Evolutionary conservation across 2,888 invertebrate species (phyloP).

Genomic region (Bhutanitis thaidina): DNA sequence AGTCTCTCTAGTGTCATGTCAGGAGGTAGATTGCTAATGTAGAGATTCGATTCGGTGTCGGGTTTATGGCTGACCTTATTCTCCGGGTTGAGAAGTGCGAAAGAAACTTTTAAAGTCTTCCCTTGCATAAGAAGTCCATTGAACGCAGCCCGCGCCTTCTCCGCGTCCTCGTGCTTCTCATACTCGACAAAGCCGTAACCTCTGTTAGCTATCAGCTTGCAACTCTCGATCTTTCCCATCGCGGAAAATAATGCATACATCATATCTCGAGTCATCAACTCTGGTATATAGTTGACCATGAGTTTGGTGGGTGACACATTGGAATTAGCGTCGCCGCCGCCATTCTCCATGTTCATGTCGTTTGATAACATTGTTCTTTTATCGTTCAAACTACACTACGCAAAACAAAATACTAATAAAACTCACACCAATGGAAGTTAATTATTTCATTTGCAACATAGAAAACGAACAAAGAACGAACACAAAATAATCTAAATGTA

Average conservation of each 20-base stretch:
- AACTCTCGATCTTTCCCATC: slow-evolving; percentile 76
- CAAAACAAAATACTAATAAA: slow-evolving; percentile 64
- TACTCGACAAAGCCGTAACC: slow-evolving; percentile 77
- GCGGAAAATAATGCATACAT: slow-evolving; percentile 78
- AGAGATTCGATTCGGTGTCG: slow-evolving; percentile 74
- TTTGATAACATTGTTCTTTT: slow-evolving; percentile 67
- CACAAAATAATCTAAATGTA: slow-evolving; percentile 65
- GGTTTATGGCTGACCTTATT: slow-evolving; percentile 75
- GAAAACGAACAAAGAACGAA: slow-evolving; percentile 70
- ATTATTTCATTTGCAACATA: slow-evolving; percentile 72
- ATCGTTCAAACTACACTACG: slow-evolving; percentile 70
- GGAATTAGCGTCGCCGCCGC: slow-evolving; percentile 76
- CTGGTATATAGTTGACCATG: slow-evolving; percentile 79
- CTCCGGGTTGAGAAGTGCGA: slow-evolving; percentile 75
- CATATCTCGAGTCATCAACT: slow-evolving; percentile 77
- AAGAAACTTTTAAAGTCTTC: slow-evolving; percentile 75
- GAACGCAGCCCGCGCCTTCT: slow-evolving; percentile 75
- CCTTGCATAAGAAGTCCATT: slow-evolving; percentile 77
- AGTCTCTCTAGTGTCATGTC: slow-evolving; percentile 75
- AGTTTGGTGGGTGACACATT: slow-evolving; percentile 80
- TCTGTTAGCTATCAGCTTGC: slow-evolving; percentile 73
- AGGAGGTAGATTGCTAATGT: slow-evolving; percentile 75
- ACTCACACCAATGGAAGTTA: slow-evolving; percentile 55
- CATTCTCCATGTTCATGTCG: slow-evolving; percentile 74
- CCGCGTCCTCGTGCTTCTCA: slow-evolving; percentile 75